Conservation (phyloP, 2,888 invertebrate species). For the Griposia aprilina region DNA sequence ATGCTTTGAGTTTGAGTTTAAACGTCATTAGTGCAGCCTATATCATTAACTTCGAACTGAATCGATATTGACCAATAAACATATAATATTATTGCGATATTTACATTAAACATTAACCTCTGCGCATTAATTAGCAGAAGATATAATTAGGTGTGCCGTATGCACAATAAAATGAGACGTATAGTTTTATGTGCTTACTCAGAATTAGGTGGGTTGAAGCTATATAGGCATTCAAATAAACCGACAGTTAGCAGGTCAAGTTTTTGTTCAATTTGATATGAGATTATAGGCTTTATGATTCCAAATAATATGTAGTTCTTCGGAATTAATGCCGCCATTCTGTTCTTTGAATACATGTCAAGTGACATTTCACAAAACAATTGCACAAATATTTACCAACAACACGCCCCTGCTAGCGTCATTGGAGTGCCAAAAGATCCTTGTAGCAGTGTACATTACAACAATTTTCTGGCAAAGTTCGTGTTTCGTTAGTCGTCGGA, state of each 20-base stretch:
- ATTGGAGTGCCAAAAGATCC: no score
- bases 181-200: constrained; percentile 14
- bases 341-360: background rate
- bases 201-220: constrained; percentile 10
- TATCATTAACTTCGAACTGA: constrained; percentile 27
- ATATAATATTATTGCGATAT: constrained; percentile 44
- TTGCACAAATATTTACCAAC: no score
- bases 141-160: constrained; percentile 3
- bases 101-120: constrained; percentile 34
- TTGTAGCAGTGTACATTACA: no score
- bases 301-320: background rate
- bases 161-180: constrained; percentile 17
- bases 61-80: constrained; percentile 49
- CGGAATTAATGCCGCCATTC: background rate
- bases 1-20: no score
- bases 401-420: no score
- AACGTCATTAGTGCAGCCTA: constrained; percentile 35
- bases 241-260: no score
- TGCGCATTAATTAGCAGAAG: constrained; percentile 41
- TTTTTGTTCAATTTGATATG: background rate
- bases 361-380: background rate
- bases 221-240: background rate
- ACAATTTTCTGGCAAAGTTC: no score
- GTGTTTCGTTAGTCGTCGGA: no score
- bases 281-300: background rate